Conservation (phyloP, 2,797 vertebrate genomes). For the Malurus splendens region DNA sequence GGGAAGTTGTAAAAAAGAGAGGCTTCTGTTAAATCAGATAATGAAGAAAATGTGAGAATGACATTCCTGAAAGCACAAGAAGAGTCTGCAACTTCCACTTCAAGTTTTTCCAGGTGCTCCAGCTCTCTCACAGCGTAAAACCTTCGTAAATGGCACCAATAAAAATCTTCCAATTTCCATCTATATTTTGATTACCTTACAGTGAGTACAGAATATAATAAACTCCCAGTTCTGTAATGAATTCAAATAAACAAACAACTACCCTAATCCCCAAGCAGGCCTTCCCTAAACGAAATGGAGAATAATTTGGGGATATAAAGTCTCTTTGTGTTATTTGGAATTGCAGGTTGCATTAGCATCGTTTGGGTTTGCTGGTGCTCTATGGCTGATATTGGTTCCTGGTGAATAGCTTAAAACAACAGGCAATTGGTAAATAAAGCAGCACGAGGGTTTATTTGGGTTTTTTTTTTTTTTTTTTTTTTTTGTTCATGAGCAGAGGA, state of each 20-base stretch:
- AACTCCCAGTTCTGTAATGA: conserved; percentile 49
- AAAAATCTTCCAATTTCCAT: conserved; percentile 56
- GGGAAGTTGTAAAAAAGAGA: background rate
- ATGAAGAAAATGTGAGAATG: background rate
- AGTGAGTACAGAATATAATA: conserved; percentile 57
- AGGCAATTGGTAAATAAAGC: conserved; percentile 22
- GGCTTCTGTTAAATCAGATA: background rate
- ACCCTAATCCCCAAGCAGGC: conserved; percentile 45
- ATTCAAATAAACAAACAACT: conserved; percentile 59
- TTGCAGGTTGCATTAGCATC: conserved; percentile 13
- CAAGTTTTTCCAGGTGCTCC: background rate
- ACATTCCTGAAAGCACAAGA: background rate
- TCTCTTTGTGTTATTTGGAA: conserved; percentile 43
- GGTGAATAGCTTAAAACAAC: conserved; percentile 52
- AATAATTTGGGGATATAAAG: conserved; percentile 59
- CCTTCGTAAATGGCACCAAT: conserved; percentile 21
- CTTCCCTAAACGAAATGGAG: conserved; percentile 44
- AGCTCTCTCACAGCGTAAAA: background rate
- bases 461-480: background rate
- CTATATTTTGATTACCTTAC: conserved; percentile 62
- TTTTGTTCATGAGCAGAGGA: background rate
- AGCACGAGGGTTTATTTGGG: background rate
- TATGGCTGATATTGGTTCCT: conserved; percentile 20
- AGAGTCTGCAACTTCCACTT: background rate
- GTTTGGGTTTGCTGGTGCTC: conserved; percentile 22